Conservation (phyloP, 2,113 vertebrate species). For the Dromas ardeola region DNA sequence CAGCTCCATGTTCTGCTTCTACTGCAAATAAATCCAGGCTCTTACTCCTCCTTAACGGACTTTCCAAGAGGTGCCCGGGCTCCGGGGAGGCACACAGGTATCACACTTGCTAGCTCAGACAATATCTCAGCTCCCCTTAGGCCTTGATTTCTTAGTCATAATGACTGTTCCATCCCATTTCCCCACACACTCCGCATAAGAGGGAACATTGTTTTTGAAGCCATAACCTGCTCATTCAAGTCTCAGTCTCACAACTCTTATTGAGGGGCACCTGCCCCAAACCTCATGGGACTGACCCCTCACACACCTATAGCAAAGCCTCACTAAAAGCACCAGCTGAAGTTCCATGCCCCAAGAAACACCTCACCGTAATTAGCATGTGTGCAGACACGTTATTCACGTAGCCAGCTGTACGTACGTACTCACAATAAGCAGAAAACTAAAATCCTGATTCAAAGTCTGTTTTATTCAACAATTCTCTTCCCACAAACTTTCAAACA, state of each 20-base stretch:
- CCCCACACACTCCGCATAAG: not conserved
- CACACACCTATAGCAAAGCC: not conserved
- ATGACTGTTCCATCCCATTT: accelerated
- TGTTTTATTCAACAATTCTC: accelerated
- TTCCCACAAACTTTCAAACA: not conserved
- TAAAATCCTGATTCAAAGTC: not conserved
- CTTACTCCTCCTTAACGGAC: accelerated
- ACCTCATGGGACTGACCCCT: not conserved
- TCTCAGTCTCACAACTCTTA: not conserved
- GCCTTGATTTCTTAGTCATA: accelerated
- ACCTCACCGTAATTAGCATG: accelerated
- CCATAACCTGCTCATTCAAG: not conserved
- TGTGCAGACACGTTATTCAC: accelerated
- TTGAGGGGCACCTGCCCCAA: not conserved
- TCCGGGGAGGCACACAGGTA: accelerated
- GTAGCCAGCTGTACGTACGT: accelerated
- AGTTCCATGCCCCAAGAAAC: not conserved
- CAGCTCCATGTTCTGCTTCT: not conserved
- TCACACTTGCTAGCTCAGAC: not conserved
- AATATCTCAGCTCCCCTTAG: not conserved
- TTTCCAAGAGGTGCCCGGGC: not conserved
- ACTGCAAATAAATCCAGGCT: not conserved
- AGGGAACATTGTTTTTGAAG: not conserved
- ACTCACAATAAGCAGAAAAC: not conserved
- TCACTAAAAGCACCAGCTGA: not conserved